Base-by-base conservation (phyloP, 2,888 invertebrate species). In the Agonopterix alstromeriana region DNA sequence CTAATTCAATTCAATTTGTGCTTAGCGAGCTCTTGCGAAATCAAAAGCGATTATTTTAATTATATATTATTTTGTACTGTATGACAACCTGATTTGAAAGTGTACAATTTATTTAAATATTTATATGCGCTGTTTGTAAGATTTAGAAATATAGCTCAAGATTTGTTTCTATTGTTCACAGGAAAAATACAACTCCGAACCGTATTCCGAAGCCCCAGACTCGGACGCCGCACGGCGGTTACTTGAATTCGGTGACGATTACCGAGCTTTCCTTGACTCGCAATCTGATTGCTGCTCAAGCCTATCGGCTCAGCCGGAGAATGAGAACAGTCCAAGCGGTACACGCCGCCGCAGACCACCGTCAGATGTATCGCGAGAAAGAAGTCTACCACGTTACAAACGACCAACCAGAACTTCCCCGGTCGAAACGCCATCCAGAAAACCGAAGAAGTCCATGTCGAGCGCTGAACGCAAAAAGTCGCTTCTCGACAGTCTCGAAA, bases 181-280 rank as follows among this genome's bases (percentile, higher is more conserved):
- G 94, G 97, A 97, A 77, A 97, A 96, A 80, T 97, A 97, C 81
- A 93, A 95, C 77, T 96, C 96, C 41, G 97, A 97, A 76, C 93
- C 95, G 27, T 97, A 97, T 78, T 97, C 97, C 50, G 97, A 97
- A 83, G 91, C 92, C 2, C 93, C 93, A 5, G 97, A 97, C 76
- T 94, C 95, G 1, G 96, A 97, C 80, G 94, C 95, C 36, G 95
- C 96, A 40, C 91, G 95, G 51, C 91, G 93, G 54, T 85, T 97
- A 11, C 82, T 96, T 57, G 96, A 97, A 71, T 96, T 96, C 72
- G 96, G 96, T 36, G 97, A 97, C 77, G 97, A 97, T 82, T 97
- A 97, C 82, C 91, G 96, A 72, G 94, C 94, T 65, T 96, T 93
- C 82, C 90, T 97, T 46, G 97, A 96, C 85, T 96, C 96, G 54